Base-by-base conservation (phyloP, 2,888 invertebrate species). In the Erebia ligea region DNA sequence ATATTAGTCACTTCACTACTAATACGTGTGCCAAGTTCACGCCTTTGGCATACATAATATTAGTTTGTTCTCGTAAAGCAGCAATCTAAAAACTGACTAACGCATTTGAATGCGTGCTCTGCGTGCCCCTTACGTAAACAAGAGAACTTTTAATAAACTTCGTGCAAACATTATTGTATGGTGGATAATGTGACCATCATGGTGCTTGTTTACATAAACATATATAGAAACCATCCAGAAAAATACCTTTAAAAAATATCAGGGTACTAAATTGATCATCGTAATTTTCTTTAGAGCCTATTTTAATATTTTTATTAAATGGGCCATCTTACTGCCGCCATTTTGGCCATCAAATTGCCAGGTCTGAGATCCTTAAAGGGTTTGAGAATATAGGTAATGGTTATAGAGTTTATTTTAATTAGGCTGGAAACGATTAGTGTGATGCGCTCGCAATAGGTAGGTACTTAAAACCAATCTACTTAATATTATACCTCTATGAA, bases 91-190 rank as follows among this genome's bases (percentile, higher is more conserved):
- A 71, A 61, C 65, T 56, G 54, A 71, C 68, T 63, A 63, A 62
- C 66, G 42, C 52, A 66, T 70, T 67, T 56, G 58, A 65, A 74
- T 84, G 86, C 84, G 85, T 82, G 83, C 71, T 80, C 81, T 81
- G 85, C 91, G 91, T 90, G 91, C 88, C 79, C 77, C 73, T 72
- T 84, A 81, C 75, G 83, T 90, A 90, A 91, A 90, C 86, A 91
- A 74, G 80, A 78, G 79, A 85, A 85, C 81, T 83, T 84, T 84
- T 84, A 84, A 81, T 82, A 79, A 74, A 83, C 77, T 83, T 80
- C 81, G 68, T 80, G 78, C 82, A 85, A 87, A 89, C 83, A 85
- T 81, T 79, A 80, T 83, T 83, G 61, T 59, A 66, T 45, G 82
- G 17, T 52, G 52, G 64, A 50, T 62, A 48, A 62, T 48, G 48